A percentile compares a stretch with the other conserved stretches of the same genome.
These are phyloP conservation scores for Cerastoderma edule DNA, from an alignment of 2,888 invertebrate genomes.

Conservation along the genomic window DNA sequence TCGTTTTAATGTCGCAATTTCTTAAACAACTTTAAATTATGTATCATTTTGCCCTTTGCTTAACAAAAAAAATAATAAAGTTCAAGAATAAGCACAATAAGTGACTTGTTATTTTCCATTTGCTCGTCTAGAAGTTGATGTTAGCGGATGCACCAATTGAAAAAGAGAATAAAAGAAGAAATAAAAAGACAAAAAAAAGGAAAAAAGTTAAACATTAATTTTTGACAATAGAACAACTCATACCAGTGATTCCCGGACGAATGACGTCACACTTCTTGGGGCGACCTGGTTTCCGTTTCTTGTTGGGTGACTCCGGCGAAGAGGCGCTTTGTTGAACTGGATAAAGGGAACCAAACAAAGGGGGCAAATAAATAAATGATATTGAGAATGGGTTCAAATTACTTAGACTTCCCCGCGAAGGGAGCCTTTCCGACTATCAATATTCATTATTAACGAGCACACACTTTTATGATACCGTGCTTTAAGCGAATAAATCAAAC, in stretches of 20 bases:
- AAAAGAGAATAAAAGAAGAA: too few species aligned
- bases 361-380: constrained; percentile 10
- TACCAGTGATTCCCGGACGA: constrained; percentile 77
- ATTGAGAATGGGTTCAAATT: constrained; percentile 8
- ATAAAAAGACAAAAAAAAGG: too few species aligned
- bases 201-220: too few species aligned
- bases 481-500: constrained; percentile 12
- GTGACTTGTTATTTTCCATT: too few species aligned
- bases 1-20: too few species aligned
- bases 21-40: too few species aligned
- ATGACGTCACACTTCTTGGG: constrained; percentile 87
- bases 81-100: too few species aligned
- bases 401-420: constrained; percentile 2
- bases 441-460: constrained; percentile 20
- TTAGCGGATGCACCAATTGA: too few species aligned
- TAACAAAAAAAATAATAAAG: too few species aligned
- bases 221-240: too few species aligned
- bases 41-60: too few species aligned
- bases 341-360: background rate
- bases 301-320: constrained; percentile 81
- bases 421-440: constrained; percentile 9
- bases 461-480: constrained; percentile 18
- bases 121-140: too few species aligned
- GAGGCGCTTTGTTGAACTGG: constrained; percentile 7
- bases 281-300: constrained; percentile 92